phyloP scores from a whole-genome alignment of 2,888 invertebrate species.

The Sphinx pinastri region DNA sequence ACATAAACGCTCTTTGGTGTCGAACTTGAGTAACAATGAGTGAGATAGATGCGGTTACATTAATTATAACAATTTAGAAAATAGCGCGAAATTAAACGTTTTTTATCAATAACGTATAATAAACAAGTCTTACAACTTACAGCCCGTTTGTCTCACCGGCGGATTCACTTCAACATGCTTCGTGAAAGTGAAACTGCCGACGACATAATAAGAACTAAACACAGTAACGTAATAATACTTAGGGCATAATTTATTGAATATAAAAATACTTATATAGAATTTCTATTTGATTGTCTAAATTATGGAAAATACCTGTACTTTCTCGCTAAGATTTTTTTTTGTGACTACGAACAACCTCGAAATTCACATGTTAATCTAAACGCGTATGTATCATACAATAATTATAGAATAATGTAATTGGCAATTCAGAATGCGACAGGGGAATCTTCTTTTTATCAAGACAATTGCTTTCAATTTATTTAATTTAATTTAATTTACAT shows the following conservation, averaged over 20 bases:
- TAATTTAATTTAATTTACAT: neutral
- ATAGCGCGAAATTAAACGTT: constrained; percentile 34
- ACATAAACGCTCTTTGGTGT: constrained; percentile 72
- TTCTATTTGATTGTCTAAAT: constrained; percentile 6
- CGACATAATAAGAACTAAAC: constrained; percentile 39
- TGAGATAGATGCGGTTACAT: constrained; percentile 51
- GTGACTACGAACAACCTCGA: constrained; percentile 27
- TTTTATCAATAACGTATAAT: constrained; percentile 31
- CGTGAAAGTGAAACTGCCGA: neutral
- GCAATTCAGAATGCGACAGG: neutral
- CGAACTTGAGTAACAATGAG: constrained; percentile 45
- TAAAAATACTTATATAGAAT: constrained; percentile 32
- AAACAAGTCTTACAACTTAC: constrained; percentile 71
- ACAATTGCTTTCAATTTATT: neutral
- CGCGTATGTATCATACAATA: constrained; percentile 32
- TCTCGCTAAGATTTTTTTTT: constrained; percentile 23
- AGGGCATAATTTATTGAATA: constrained; percentile 34
- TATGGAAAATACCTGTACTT: constrained; percentile 13
- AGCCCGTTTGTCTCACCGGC: constrained; percentile 58
- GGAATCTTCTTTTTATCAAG: neutral
- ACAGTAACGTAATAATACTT: constrained; percentile 59
- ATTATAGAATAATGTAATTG: constrained; percentile 56
- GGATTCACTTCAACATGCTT: constrained; percentile 38
- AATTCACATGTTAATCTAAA: constrained; percentile 14
- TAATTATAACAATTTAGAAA: constrained; percentile 19